Conservation (phyloP, 2,888 invertebrate species). For the Lagria hirta region DNA sequence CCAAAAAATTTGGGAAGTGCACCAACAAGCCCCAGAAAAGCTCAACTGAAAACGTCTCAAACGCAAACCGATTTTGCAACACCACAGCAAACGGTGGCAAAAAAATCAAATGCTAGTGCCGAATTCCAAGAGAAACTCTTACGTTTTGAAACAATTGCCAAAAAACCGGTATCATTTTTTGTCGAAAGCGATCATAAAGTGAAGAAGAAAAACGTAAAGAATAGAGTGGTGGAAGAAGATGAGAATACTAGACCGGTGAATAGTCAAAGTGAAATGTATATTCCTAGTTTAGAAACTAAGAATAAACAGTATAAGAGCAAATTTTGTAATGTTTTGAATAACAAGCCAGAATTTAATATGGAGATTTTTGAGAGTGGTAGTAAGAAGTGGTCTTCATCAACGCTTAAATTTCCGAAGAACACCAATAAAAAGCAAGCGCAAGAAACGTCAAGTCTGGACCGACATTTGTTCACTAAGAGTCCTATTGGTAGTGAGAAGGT, state of each 20-base stretch:
- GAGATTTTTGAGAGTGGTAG: slow-evolving; percentile 46
- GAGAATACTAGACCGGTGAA: slow-evolving; percentile 14
- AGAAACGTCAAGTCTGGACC: slow-evolving; percentile 54
- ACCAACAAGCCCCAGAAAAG: slow-evolving; percentile 31
- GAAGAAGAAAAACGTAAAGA: slow-evolving; percentile 19
- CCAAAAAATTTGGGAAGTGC: slow-evolving; percentile 41
- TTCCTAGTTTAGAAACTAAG: slow-evolving; percentile 59
- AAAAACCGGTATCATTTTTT: slow-evolving; percentile 49
- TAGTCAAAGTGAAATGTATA: slow-evolving; percentile 56
- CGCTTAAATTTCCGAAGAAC: slow-evolving; percentile 40
- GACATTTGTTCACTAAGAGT: slow-evolving; percentile 53
- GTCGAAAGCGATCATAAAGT: slow-evolving; percentile 38
- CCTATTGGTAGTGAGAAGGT: slow-evolving; percentile 54
- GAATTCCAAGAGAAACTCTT: slow-evolving; percentile 52
- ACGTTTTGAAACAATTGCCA: slow-evolving; percentile 47
- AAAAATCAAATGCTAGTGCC: slow-evolving; percentile 45
- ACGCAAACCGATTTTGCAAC: slow-evolving; percentile 52
- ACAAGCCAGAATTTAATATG: slow-evolving; percentile 49
- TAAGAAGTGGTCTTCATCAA: slow-evolving; percentile 5
- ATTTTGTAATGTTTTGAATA: slow-evolving; percentile 53
- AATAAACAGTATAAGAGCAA: slow-evolving; percentile 59
- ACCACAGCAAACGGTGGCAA: slow-evolving; percentile 44
- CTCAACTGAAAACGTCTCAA: slow-evolving; percentile 50
- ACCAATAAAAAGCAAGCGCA: slow-evolving; percentile 40
- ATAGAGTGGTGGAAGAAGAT: slow-evolving; percentile 16